Conservation (phyloP, 2,113 vertebrate genomes). For the Perca fluviatilis region DNA sequence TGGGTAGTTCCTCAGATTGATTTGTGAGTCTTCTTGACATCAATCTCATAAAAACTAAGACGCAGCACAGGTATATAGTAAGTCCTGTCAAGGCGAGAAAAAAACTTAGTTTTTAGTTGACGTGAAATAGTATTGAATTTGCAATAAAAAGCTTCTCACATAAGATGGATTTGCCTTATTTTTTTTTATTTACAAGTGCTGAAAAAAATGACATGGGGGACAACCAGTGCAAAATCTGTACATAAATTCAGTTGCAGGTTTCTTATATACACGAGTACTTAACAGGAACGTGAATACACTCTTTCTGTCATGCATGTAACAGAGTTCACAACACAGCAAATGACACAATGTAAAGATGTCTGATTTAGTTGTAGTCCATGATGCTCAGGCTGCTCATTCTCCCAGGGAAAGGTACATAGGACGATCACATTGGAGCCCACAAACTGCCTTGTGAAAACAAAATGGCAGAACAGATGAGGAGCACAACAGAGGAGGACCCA, state of each 20-base stretch:
- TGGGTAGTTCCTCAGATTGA: neutral
- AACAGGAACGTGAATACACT: slow-evolving; percentile 68
- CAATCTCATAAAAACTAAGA: neutral
- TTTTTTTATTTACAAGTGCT: slow-evolving; percentile 84
- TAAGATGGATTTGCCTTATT: slow-evolving; percentile 55
- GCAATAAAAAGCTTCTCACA: slow-evolving; percentile 3
- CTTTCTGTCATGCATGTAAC: slow-evolving; percentile 80
- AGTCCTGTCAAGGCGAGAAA: neutral
- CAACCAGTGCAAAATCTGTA: slow-evolving; percentile 87
- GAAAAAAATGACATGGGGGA: slow-evolving; percentile 79
- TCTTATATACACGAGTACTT: slow-evolving; percentile 82
- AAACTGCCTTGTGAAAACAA: slow-evolving; percentile 48
- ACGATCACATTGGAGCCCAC: slow-evolving; percentile 28
- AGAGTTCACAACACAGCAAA: slow-evolving; percentile 77
- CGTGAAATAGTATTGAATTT: neutral
- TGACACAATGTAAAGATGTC: slow-evolving; percentile 59
- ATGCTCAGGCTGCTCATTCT: slow-evolving; percentile 60
- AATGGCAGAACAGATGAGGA: slow-evolving; percentile 34
- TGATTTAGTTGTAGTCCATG: slow-evolving; percentile 44
- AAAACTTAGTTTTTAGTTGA: neutral
- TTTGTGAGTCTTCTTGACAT: neutral
- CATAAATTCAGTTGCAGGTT: slow-evolving; percentile 80
- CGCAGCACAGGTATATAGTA: neutral
- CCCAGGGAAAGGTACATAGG: slow-evolving; percentile 12
- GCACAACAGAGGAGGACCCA: slow-evolving; percentile 47